A percentile compares a stretch with the other conserved stretches of the same genome.
Evolutionary conservation across 2,888 invertebrate species (phyloP).

Genomic region (Adelognathus sp.): DNA sequence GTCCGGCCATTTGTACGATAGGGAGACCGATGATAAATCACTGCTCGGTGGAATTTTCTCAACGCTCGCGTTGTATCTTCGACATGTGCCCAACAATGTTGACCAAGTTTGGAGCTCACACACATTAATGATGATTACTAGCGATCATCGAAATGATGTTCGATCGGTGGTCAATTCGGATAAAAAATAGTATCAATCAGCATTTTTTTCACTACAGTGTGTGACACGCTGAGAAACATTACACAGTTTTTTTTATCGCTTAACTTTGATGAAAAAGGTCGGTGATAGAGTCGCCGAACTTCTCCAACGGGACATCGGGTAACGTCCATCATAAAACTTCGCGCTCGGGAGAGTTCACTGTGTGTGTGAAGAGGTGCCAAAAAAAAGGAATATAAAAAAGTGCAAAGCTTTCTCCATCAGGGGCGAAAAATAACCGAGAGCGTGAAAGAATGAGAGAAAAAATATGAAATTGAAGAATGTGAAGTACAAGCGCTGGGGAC

Average conservation of each 20-base stretch:
- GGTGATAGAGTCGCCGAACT: not conserved
- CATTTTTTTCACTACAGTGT: not conserved
- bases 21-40: constrained; percentile 51
- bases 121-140: not conserved
- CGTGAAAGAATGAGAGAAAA: constrained; percentile 35
- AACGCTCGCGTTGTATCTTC: not conserved
- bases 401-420: constrained; percentile 19
- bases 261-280: not conserved
- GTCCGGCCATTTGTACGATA: constrained; percentile 47
- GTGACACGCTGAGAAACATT: not conserved
- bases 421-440: constrained; percentile 15
- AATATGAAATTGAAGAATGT: constrained; percentile 62
- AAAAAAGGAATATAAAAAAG: not conserved
- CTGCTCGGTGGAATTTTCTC: constrained; percentile 9
- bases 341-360: not conserved
- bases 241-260: not conserved
- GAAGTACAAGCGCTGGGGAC: constrained; percentile 41
- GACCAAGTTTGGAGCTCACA: not conserved
- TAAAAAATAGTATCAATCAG: not conserved
- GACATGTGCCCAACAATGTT: not conserved
- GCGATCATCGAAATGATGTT: constrained; percentile 7
- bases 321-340: not conserved
- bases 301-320: not conserved
- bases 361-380: not conserved
- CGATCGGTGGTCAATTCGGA: not conserved